These are phyloP conservation scores for Tyrannus savana DNA, from an alignment of 2,113 vertebrate species.

Conservation along the genomic window DNA sequence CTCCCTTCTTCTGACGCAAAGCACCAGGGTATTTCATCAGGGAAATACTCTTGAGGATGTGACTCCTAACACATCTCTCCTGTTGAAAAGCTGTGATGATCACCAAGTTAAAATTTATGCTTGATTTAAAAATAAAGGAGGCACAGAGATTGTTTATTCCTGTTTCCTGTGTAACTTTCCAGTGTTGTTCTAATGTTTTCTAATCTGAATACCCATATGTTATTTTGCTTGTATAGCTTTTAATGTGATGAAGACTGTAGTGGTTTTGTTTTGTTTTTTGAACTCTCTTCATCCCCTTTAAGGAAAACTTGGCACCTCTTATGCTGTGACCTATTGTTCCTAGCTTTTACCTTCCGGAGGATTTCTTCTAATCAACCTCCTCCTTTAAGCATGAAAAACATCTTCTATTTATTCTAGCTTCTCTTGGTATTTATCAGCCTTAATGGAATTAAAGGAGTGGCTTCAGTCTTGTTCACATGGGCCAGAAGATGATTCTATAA, in stretches of 20 bases:
- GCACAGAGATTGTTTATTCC: neutral
- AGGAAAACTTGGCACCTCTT: slow-evolving; percentile 19
- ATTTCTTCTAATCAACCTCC: slow-evolving; percentile 23
- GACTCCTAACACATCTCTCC: neutral
- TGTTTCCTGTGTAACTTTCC: slow-evolving; percentile 23
- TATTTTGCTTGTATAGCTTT: slow-evolving; percentile 11
- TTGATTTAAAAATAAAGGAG: slow-evolving; percentile 10
- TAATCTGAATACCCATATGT: neutral
- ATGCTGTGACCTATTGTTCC: slow-evolving; percentile 47
- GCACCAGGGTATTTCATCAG: neutral
- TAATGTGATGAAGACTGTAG: neutral
- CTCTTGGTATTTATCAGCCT: neutral
- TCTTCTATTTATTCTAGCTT: slow-evolving; percentile 4
- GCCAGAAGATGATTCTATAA: neutral
- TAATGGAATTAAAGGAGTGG: neutral
- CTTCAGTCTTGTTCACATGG: neutral
- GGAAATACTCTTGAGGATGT: neutral
- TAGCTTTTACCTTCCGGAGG: slow-evolving; percentile 32
- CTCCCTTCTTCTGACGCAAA: neutral
- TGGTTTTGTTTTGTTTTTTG: neutral
- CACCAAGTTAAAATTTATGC: neutral
- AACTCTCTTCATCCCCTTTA: neutral
- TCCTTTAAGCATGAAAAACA: neutral
- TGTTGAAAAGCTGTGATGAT: slow-evolving; percentile 4
- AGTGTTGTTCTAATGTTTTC: neutral